Conservation (phyloP, 2,888 invertebrate species). For the Trissonchulus sp. region DNA sequence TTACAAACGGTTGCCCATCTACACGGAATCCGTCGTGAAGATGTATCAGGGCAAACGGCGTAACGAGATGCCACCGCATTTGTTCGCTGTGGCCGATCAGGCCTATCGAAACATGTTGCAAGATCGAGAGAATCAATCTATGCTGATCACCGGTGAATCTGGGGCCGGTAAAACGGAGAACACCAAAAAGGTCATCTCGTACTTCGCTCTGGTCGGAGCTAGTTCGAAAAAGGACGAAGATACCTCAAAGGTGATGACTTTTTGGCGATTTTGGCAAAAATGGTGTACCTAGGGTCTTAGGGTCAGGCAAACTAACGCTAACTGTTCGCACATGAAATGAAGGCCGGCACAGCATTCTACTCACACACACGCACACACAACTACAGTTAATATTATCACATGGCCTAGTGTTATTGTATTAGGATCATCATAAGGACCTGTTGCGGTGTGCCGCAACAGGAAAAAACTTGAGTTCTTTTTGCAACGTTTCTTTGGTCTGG, state of each 20-base stretch:
- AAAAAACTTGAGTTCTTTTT: no score
- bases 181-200: conserved; percentile 99
- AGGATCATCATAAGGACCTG: no score
- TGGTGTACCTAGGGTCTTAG: no score
- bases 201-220: conserved; percentile 71
- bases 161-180: conserved; percentile 99
- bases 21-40: conserved; percentile 73
- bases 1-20: conserved; percentile 60
- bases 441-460: no score
- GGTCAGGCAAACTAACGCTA: no score
- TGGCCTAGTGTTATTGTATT: no score
- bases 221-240: not conserved
- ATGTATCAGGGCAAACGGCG: conserved; percentile 99
- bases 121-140: conserved; percentile 50
- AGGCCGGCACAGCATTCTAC: no score
- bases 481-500: no score
- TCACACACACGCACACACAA: no score
- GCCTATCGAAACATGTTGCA: conserved; percentile 99
- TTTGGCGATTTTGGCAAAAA: no score
- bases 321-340: no score
- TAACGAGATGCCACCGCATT: conserved; percentile 98
- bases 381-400: no score
- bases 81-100: conserved; percentile 99
- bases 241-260: not conserved
- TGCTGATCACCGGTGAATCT: conserved; percentile 68